Conservation (phyloP, 2,888 invertebrate genomes). For the Polydrusus pterygomalis region DNA sequence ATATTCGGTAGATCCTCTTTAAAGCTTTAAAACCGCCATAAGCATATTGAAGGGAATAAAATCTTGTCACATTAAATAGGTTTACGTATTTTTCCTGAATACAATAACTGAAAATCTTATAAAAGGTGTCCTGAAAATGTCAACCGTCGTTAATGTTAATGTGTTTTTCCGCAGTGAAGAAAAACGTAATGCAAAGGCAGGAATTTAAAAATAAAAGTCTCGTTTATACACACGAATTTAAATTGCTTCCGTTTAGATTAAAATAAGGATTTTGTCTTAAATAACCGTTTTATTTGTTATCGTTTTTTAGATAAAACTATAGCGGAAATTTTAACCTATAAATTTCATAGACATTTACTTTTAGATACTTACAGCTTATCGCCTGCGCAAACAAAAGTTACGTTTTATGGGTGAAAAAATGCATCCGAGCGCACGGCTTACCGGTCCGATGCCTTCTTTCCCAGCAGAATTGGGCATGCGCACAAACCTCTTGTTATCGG, state of each 20-base stretch:
- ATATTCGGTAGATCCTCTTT: neutral
- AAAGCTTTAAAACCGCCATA: neutral
- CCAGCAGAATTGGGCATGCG: too few relatives aligned
- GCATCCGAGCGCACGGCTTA: too few relatives aligned
- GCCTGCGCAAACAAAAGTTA: too few relatives aligned
- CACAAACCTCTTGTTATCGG: too few relatives aligned
- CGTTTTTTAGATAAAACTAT: too few relatives aligned
- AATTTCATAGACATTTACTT: too few relatives aligned
- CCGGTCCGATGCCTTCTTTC: too few relatives aligned
- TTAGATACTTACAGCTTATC: too few relatives aligned
- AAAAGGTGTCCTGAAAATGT: conserved; percentile 15
- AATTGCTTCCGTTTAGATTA: neutral
- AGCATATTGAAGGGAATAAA: conserved; percentile 10
- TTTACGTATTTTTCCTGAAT: conserved; percentile 15
- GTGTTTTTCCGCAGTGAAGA: conserved; percentile 1
- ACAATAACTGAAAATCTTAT: conserved; percentile 22
- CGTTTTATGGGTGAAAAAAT: too few relatives aligned
- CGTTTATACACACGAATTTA: neutral
- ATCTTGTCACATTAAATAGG: conserved; percentile 7
- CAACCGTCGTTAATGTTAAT: conserved; percentile 22
- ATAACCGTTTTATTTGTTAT: too few relatives aligned
- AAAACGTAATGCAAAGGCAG: conserved; percentile 6
- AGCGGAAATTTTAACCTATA: too few relatives aligned
- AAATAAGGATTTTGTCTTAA: neutral
- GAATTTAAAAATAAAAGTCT: conserved; percentile 15